Base-by-base conservation (phyloP, 1,140 invertebrate species). In the Popillia japonica region DNA sequence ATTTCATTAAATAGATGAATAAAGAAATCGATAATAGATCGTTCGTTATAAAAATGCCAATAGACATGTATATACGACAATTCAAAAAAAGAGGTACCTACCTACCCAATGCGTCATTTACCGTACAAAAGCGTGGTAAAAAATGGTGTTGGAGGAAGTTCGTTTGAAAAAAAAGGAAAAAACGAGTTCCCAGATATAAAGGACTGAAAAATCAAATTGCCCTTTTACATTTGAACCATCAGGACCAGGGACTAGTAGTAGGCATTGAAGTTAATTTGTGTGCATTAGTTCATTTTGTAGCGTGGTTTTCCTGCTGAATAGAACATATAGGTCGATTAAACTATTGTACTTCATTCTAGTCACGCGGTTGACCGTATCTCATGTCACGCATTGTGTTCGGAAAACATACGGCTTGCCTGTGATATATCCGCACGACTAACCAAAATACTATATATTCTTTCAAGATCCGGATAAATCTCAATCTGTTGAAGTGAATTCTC, bases 361-460 rank as follows among this genome's bases (percentile, higher is more conserved):
- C 82, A 83, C 82, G 82, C 75, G 74, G 76, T 75, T 79, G 79
- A 82, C 81, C 82, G 82, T 83, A 83, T 83, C 82, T 79, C 79
- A 78, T 83, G 77, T 79, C 82, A 83, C 80, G 81, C 80, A 83
- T 83, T 83, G 82, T 83, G 79, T 83, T 82, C 79, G 79, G 61
- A 80, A 83, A 83, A 83, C 82, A 83, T 75, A 83, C 78, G 79
- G 81, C 80, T 77, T 75, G 80, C 81, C 80, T 72, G 82, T 83
- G 82, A 83, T 83, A 83, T 78, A 74, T 76, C 78, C 82, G 80
- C 82, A 83, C 82, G 80, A 83, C 78, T 77, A 75, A 61, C 79
- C 79, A 80, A 80, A 81, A 79, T 64, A 72, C 77, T 77, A 40
- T 34, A 76, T 48, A 27, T 72, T 78, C 42, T 41, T 77, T 72